Percentiles rank a stretch among this genome's conserved stretches.
phyloP scores from a whole-genome alignment of 2,888 invertebrate genomes.

The Drosophila niveifrons region DNA sequence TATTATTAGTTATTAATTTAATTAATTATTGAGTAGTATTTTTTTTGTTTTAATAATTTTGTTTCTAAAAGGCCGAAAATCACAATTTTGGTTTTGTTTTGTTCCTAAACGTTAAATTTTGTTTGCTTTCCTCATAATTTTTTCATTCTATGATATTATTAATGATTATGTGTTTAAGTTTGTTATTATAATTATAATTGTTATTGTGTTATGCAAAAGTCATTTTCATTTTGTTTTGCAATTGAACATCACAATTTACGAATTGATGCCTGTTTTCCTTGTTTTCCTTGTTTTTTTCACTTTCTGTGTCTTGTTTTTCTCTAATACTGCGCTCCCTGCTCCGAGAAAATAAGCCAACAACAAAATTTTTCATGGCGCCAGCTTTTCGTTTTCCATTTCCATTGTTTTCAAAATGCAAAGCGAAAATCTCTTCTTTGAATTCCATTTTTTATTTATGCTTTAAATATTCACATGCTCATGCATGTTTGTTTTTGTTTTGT shows the following conservation, averaged over 20 bases:
- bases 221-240: slow-evolving; percentile 42
- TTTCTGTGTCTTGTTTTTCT: slow-evolving; percentile 41
- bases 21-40: slow-evolving; percentile 53
- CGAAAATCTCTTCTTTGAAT: slow-evolving; percentile 50
- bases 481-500: slow-evolving; percentile 39
- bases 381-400: slow-evolving; percentile 39
- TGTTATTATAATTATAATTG: slow-evolving; percentile 39
- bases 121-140: slow-evolving; percentile 47
- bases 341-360: slow-evolving; percentile 74
- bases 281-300: slow-evolving; percentile 17
- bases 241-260: slow-evolving; percentile 81
- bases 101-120: slow-evolving; percentile 82
- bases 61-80: slow-evolving; percentile 84
- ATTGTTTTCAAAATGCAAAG: slow-evolving; percentile 55
- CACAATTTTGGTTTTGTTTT: slow-evolving; percentile 83
- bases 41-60: slow-evolving; percentile 64
- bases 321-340: slow-evolving; percentile 76
- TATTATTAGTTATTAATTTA: slow-evolving; percentile 58
- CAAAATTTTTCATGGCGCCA: slow-evolving; percentile 59
- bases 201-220: slow-evolving; percentile 48
- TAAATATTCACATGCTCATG: slow-evolving; percentile 27
- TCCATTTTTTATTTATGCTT: slow-evolving; percentile 47
- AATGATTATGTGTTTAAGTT: slow-evolving; percentile 41
- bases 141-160: slow-evolving; percentile 32
- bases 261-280: slow-evolving; percentile 71